Evolutionary conservation across 2,888 invertebrate genomes (phyloP).

Genomic region (Drosophila hawaiiensis): DNA sequence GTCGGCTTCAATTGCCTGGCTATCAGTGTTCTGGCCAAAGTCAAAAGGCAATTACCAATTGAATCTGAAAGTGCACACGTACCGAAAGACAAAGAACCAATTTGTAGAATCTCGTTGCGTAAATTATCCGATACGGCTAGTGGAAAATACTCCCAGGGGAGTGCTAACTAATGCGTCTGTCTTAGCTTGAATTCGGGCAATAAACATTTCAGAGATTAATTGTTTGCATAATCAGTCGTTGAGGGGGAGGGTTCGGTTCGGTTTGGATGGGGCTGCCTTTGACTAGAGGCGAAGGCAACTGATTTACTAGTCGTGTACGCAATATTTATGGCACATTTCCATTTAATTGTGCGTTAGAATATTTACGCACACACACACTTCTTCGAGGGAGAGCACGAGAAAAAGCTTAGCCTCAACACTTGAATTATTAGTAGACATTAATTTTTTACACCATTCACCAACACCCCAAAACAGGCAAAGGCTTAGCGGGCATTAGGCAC

Average conservation of each 20-base stretch:
- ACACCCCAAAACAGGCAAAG: conserved; percentile 8
- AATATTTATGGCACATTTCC: conserved; percentile 79
- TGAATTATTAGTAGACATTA: conserved; percentile 75
- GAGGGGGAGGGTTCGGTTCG: background rate
- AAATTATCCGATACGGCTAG: conserved; percentile 14
- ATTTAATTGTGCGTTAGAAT: conserved; percentile 77
- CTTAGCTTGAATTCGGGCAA: conserved; percentile 37
- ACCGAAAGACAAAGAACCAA: conserved; percentile 50
- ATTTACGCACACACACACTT: conserved; percentile 57
- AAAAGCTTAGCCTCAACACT: conserved; percentile 37
- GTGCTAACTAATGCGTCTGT: conserved; percentile 47
- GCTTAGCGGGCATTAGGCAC: conserved; percentile 48
- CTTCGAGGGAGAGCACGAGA: background rate
- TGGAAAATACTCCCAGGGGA: conserved; percentile 28
- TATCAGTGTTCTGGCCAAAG: conserved; percentile 15
- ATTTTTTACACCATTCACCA: conserved; percentile 42
- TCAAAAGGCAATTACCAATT: conserved; percentile 54
- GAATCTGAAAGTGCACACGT: conserved; percentile 55
- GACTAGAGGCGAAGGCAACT: conserved; percentile 23
- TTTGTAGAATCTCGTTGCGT: conserved; percentile 45
- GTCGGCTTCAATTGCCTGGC: conserved; percentile 24
- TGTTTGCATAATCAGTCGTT: conserved; percentile 70
- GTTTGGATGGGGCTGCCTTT: background rate
- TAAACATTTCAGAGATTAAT: conserved; percentile 74
- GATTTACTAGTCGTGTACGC: conserved; percentile 75